These are phyloP conservation scores for Sympetrum striolatum DNA, from an alignment of 2,888 invertebrate species.

Conservation along the genomic window DNA sequence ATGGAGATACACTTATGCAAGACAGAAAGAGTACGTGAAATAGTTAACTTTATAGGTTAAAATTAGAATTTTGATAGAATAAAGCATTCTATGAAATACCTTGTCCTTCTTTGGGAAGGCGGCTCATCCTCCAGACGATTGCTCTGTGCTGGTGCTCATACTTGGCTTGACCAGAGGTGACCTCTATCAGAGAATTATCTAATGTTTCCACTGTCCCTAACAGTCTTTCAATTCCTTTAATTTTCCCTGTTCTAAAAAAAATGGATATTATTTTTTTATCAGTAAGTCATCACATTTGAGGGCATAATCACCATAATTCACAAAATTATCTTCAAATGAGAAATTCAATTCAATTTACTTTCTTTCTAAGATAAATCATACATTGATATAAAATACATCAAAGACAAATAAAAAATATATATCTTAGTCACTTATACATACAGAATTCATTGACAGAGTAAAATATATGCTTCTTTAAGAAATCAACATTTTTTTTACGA, in stretches of 20 bases:
- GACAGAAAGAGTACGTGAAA: no score
- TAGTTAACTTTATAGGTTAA: not conserved
- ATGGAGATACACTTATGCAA: not conserved
- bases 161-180: constrained; percentile 96
- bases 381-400: no score
- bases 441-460: no score
- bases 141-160: constrained; percentile 98
- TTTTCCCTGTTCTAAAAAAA: constrained; percentile 75
- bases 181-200: constrained; percentile 92
- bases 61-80: not conserved
- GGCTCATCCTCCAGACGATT: constrained; percentile 97
- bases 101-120: constrained; percentile 98
- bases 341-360: no score
- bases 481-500: no score
- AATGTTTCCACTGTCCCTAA: constrained; percentile 89
- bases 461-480: no score
- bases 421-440: no score
- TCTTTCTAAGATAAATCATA: no score
- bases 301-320: not conserved
- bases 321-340: not conserved
- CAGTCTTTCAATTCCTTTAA: constrained; percentile 91
- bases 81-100: constrained; percentile 64
- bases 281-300: no score
- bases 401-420: no score
- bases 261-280: no score